These are phyloP conservation scores for Antigone vipio DNA, from an alignment of 2,113 vertebrate genomes.

Conservation along the genomic window DNA sequence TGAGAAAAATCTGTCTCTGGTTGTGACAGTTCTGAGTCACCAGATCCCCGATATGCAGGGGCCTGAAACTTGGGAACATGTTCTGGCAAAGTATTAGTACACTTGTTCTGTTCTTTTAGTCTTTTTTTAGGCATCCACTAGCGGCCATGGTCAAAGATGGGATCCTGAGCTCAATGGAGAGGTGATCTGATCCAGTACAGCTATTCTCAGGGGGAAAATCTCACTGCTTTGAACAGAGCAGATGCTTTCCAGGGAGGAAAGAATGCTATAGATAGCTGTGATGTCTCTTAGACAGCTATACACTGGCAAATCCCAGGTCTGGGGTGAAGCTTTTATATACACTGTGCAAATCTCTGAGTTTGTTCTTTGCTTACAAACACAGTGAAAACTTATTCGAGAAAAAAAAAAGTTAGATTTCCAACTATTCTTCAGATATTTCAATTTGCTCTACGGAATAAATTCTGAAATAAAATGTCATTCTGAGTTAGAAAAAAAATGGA, in stretches of 20 bases:
- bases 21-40: neutral
- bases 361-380: neutral
- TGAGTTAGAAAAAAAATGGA: neutral
- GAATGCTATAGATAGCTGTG: neutral
- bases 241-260: neutral
- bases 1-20: neutral
- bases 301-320: neutral
- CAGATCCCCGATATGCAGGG: neutral
- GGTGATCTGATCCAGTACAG: neutral
- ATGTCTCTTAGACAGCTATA: neutral
- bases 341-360: neutral
- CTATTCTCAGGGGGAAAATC: neutral
- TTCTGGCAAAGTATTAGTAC: neutral
- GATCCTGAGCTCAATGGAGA: neutral
- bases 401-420: neutral
- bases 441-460: neutral
- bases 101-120: neutral
- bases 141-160: neutral
- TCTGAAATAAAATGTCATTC: neutral
- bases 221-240: neutral
- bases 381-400: neutral
- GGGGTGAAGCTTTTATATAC: neutral
- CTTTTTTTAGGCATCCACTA: neutral
- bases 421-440: neutral
- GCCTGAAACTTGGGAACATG: neutral